Conservation (phyloP, 35 echinoderm and acorn worm genomes). For the Ptychodera flava region DNA sequence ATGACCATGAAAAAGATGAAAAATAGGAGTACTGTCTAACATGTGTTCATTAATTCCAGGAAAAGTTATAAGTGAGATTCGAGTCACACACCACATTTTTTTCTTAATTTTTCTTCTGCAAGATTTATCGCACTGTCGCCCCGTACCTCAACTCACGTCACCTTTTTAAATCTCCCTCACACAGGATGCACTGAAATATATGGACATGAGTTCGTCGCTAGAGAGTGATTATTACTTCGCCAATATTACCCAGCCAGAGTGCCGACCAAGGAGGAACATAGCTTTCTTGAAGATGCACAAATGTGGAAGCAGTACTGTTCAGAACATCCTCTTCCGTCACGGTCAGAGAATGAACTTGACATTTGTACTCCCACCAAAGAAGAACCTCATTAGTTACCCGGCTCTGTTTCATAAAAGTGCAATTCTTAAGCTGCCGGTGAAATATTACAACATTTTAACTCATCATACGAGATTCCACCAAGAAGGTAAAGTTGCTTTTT, state of each 20-base stretch:
- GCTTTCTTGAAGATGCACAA: constrained; percentile 51
- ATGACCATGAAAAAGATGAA: too few relatives aligned
- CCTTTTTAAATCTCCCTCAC: too few relatives aligned
- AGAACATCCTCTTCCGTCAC: constrained; percentile 39
- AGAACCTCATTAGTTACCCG: constrained; percentile 5
- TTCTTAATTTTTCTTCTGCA: too few relatives aligned
- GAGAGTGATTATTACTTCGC: too few relatives aligned
- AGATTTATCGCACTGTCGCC: too few relatives aligned
- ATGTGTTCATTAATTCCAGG: too few relatives aligned
- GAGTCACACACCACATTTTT: too few relatives aligned
- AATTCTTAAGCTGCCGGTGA: not conserved
- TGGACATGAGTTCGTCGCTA: too few relatives aligned
- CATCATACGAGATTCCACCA: constrained; percentile 32
- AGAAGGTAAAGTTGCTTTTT: not conserved
- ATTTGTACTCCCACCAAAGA: constrained; percentile 20
- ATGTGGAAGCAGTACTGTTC: constrained; percentile 35
- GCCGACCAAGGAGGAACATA: constrained; percentile 18
- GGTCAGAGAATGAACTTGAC: constrained; percentile 22
- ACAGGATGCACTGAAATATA: too few relatives aligned
- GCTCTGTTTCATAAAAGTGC: not conserved
- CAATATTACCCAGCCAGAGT: not conserved
- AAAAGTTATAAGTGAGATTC: too few relatives aligned
- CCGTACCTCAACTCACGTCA: too few relatives aligned
- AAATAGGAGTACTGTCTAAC: too few relatives aligned
- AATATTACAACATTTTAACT: constrained; percentile 24